Percentiles rank a stretch among this genome's conserved stretches.
Conservation (phyloP, 30 jellyfish, hydroid and myxozoan genomes). For the Aurelia sp. region DNA sequence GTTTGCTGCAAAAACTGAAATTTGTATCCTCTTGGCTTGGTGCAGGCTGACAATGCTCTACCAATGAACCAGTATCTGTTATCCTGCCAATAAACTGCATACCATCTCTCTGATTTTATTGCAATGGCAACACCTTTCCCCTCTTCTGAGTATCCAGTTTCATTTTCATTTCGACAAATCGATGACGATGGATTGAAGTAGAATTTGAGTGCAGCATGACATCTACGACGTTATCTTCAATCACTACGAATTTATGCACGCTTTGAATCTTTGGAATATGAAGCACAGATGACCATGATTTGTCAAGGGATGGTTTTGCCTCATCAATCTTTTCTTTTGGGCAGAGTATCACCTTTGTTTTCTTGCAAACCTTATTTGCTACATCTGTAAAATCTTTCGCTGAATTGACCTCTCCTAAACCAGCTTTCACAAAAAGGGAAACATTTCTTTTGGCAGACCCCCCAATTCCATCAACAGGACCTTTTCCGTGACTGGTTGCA, state of each 20-base stretch:
- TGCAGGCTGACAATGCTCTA: slow-evolving; percentile 6
- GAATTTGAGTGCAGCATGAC: too few species aligned
- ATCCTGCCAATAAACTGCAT: not conserved
- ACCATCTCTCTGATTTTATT: slow-evolving; percentile 2
- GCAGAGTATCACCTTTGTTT: slow-evolving; percentile 4
- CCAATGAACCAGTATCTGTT: slow-evolving; percentile 6
- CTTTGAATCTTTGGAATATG: too few species aligned
- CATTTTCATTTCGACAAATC: not conserved
- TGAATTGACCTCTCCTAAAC: slow-evolving; percentile 10
- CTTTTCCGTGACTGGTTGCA: slow-evolving; percentile 3
- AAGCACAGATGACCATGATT: too few species aligned
- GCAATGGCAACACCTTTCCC: not conserved
- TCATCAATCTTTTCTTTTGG: too few species aligned
- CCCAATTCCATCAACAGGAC: slow-evolving; percentile 12
- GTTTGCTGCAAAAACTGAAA: not conserved
- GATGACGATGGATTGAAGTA: too few species aligned
- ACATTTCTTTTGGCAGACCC: slow-evolving; percentile 12
- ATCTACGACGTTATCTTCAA: too few species aligned
- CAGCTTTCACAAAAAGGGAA: slow-evolving; percentile 7
- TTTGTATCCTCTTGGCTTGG: not conserved
- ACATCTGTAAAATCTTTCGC: not conserved
- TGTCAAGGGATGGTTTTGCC: too few species aligned
- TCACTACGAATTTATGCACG: too few species aligned
- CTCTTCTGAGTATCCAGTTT: not conserved
- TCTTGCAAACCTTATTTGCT: slow-evolving; percentile 3